Evolutionary conservation across 2,113 vertebrate species (phyloP), one percentile per base, ranked within the genome.

Genomic region (Otis tarda): DNA sequence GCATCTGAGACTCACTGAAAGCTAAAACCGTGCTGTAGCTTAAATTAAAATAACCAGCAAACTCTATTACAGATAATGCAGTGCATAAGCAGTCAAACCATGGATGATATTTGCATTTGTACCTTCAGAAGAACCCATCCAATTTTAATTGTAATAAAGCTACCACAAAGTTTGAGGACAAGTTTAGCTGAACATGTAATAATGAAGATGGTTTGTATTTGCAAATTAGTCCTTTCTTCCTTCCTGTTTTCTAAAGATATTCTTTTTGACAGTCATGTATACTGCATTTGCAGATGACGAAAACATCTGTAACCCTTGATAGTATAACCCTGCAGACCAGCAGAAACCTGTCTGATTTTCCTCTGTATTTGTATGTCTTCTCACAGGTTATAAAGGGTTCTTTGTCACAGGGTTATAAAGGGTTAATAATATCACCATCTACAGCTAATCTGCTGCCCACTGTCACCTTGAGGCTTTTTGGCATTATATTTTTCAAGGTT

Each of bases 31-130:
- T 68, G 33, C 7, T 87, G 50, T 21, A 74, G 45, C n/a, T 50
- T 85, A 50, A 79, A 88, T 87, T 70, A 83, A 92, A 94, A 76
- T 77, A 70, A 91, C 61, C 83, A 78, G 60, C 45, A 82, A 82
- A 79, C 0, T 4, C 15, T 78, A 22, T 71, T 87, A 65, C 50
- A 73, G 52, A 65, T 19, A 93, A 60, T 50, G 33, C 28, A 80
- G 23, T 59, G n/a, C 18, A 45, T 65, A 90, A 76, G 50, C 57
- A 60, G 35, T 45, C 35, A 91, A 92, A 64, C 3, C 65, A 57
- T 45, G 86, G 45, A 31, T 23, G 33, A 31, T 11, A 52, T 93
- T 87, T 91, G 24, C 61, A 80, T 82, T 89, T 95, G 85, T 73
- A 50, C 18, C 47, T 76, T 69, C 50, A 91, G 59, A 81, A 80